Percentiles rank a stretch among this genome's conserved stretches.
phyloP scores from a whole-genome alignment of 2,888 invertebrate species.

The Nomada goodeniana region DNA sequence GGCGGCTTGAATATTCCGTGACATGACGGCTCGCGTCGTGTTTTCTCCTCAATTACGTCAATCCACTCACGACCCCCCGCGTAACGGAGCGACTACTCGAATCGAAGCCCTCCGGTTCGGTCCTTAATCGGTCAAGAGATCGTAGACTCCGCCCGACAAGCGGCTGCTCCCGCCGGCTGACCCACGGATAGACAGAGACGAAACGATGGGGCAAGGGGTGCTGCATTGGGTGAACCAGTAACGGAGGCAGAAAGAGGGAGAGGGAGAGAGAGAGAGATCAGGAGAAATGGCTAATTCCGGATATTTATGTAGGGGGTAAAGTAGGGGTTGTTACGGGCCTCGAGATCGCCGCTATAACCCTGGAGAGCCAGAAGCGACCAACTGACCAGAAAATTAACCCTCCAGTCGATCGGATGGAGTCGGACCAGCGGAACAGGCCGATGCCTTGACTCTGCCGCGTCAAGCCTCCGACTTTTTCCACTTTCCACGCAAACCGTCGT shows the following conservation, averaged over 20 bases:
- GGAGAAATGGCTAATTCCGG: conserved; percentile 85
- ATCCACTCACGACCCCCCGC: conserved; percentile 82
- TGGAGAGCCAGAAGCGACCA: conserved; percentile 84
- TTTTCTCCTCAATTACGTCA: conserved; percentile 84
- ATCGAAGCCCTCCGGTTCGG: conserved; percentile 76
- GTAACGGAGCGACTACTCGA: conserved; percentile 80
- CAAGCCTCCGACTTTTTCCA: conserved; percentile 58
- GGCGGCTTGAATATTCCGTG: conserved; percentile 68
- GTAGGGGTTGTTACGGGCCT: conserved; percentile 83
- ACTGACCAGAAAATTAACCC: conserved; percentile 85
- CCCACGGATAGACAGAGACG: conserved; percentile 36
- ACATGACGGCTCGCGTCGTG: conserved; percentile 79
- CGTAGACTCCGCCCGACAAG: conserved; percentile 78
- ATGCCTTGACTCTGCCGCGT: conserved; percentile 67
- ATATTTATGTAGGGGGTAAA: conserved; percentile 84
- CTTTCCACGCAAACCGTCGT: conserved; percentile 25
- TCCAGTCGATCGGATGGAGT: conserved; percentile 82
- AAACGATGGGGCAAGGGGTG: conserved; percentile 37
- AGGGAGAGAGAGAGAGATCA: conserved; percentile 67
- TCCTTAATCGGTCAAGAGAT: conserved; percentile 85
- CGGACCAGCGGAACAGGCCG: conserved; percentile 72
- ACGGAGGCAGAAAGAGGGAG: conserved; percentile 45
- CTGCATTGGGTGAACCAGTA: conserved; percentile 16
- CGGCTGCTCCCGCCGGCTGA: conserved; percentile 48
- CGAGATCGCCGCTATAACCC: conserved; percentile 83